A percentile compares a stretch with the other conserved stretches of the same genome.
Conservation (phyloP, 1,140 invertebrate genomes). For the Proales similis region DNA sequence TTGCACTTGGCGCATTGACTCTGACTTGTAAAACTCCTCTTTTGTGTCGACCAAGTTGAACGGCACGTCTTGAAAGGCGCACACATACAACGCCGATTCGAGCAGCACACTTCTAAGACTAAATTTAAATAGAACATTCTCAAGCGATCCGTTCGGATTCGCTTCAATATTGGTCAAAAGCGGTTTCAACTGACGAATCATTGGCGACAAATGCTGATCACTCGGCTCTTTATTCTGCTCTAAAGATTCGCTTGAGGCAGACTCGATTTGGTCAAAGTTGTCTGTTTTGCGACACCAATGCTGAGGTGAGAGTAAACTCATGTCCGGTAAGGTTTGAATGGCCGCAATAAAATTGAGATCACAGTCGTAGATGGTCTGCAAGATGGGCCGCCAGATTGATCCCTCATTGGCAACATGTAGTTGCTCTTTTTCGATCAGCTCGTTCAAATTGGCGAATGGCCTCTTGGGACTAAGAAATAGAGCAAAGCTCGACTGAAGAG, state of each 20-base stretch:
- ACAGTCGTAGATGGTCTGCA: slow-evolving; percentile 2
- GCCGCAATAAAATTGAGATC: slow-evolving; percentile 3
- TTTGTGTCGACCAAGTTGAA: slow-evolving; percentile 20
- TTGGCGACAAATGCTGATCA: no score
- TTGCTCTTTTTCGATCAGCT: background rate
- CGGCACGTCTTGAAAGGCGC: slow-evolving; percentile 25
- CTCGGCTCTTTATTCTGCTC: no score
- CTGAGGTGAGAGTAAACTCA: background rate
- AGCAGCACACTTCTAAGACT: slow-evolving; percentile 17
- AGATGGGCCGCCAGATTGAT: background rate
- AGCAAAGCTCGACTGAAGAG: slow-evolving; percentile 7
- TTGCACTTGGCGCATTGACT: no score
- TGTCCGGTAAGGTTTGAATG: slow-evolving; percentile 25
- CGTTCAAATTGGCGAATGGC: slow-evolving; percentile 1
- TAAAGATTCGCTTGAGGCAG: no score
- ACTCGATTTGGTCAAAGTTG: no score
- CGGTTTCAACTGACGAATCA: slow-evolving; percentile 27
- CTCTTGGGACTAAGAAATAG: slow-evolving; percentile 14
- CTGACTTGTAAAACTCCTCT: no score
- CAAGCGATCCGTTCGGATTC: no score
- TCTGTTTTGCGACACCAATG: no score
- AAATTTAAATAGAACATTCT: slow-evolving; percentile 22
- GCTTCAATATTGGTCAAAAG: slow-evolving; percentile 8
- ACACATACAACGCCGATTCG: slow-evolving; percentile 17
- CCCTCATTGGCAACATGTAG: background rate